Base-by-base conservation (phyloP, 2,797 vertebrate genomes). In the Poeciliopsis turneri region DNA sequence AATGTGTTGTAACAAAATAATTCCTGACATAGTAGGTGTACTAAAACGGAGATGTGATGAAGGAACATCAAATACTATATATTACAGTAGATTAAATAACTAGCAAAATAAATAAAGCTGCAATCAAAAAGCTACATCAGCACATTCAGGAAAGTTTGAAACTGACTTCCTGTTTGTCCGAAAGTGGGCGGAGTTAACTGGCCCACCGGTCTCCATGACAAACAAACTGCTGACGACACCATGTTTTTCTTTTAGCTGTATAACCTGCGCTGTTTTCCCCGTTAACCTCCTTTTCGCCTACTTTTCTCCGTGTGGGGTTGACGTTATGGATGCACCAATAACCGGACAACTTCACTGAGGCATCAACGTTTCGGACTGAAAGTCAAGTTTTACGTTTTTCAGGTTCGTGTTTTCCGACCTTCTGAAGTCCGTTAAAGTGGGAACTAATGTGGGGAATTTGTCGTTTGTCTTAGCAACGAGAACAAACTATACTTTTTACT, bases 181-280 rank as follows among this genome's bases (percentile, higher is more conserved):
- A 7, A 5, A 5, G 9, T 12, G 11, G 89, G 92, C 81, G 90
- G 89, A 66, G 90, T 12, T 78, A 72, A 61, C 76, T 1, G 55
- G 13, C 45, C 57, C 20, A 25, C 23, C 7, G 53, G 55, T 3
- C 1, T 15, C 68, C 68, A 25, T 41, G 64, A 68, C 64, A 36
- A 68, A 41, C 39, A 12, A 43, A 70, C 68, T 70, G 68, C 68
- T 45, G 68, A 70, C 39, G 25, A 15, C 41, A 70, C 68, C 7
- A 28, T n/a, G 11, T 45, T 25, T 45, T 28, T 16, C 41, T 13
- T 13, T 43, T 70, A 45, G 12, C 41, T n/a, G 12, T 15, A 39
- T 1, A 70, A 45, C 12, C 25, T 70, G 23, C 6, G 41, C 12
- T 28, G 23, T 43, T 43, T 11, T 70, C 1, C 23, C 7, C 6